These are phyloP conservation scores for Eledona agricola DNA, from an alignment of 2,888 invertebrate species.

Conservation along the genomic window DNA sequence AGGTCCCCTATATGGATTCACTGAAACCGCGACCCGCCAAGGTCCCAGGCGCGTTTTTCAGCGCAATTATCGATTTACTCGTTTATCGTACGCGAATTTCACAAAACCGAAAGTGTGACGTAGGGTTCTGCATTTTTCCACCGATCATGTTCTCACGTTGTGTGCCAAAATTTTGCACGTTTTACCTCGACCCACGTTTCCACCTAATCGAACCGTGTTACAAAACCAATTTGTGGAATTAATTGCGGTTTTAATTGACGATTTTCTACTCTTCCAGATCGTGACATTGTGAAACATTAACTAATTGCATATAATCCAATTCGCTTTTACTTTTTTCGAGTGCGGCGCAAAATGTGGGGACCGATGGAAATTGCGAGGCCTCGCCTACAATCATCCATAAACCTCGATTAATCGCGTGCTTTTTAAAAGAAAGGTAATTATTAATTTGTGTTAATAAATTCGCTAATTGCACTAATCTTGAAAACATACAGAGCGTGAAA, in stretches of 20 bases:
- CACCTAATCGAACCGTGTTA: conserved; percentile 12
- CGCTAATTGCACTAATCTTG: conserved; percentile 33
- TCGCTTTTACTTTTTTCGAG: conserved; percentile 17
- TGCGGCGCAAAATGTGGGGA: conserved; percentile 3
- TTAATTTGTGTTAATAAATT: conserved; percentile 35
- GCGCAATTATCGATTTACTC: no score
- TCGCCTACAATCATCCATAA: conserved; percentile 2
- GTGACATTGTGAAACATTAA: conserved; percentile 8
- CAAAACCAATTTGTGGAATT: conserved; percentile 19
- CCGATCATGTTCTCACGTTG: conserved; percentile 15
- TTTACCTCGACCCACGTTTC: no score
- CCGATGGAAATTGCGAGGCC: conserved; percentile 1
- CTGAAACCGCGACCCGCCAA: conserved; percentile 23
- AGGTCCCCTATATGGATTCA: conserved; percentile 21
- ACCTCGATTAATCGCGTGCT: conserved; percentile 9
- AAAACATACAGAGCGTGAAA: conserved; percentile 35
- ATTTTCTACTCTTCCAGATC: conserved; percentile 9
- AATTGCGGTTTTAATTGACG: conserved; percentile 10
- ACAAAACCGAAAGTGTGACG: conserved; percentile 27
- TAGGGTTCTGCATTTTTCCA: conserved; percentile 9
- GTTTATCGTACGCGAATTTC: no score
- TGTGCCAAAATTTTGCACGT: no score
- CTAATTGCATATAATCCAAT: conserved; percentile 14
- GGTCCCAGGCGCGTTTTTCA: conserved; percentile 8
- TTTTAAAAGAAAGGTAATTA: conserved; percentile 32